Conservation (phyloP, 2,888 invertebrate species). For the Eudemis profundana region DNA sequence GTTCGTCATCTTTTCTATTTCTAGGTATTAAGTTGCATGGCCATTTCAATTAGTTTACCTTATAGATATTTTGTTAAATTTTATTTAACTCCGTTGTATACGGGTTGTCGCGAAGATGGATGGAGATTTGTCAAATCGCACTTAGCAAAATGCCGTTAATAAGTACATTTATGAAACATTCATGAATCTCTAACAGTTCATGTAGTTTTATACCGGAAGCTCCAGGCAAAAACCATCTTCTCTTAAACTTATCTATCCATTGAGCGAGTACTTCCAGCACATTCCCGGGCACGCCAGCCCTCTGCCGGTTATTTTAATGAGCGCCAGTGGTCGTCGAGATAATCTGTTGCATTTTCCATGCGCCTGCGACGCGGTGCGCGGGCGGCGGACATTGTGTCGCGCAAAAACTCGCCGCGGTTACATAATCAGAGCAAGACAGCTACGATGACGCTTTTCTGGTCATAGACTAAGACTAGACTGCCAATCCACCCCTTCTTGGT, state of each 20-base stretch:
- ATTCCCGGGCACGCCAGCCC: constrained; percentile 29
- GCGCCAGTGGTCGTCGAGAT: constrained; percentile 52
- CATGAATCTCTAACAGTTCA: too few relatives aligned
- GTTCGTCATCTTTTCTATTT: too few relatives aligned
- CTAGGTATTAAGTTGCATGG: too few relatives aligned
- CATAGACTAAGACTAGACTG: too few relatives aligned
- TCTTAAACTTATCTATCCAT: constrained; percentile 32
- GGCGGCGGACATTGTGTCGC: constrained; percentile 49
- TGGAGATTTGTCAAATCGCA: too few relatives aligned
- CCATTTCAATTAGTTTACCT: too few relatives aligned
- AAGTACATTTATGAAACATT: not conserved
- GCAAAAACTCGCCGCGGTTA: constrained; percentile 63
- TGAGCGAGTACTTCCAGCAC: constrained; percentile 24
- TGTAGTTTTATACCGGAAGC: constrained; percentile 25
- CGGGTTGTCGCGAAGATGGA: too few relatives aligned
- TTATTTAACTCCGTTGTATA: too few relatives aligned
- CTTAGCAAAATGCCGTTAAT: not conserved
- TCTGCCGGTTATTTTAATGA: constrained; percentile 42
- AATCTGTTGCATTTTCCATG: constrained; percentile 66
- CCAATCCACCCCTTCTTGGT: too few relatives aligned
- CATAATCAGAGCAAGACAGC: constrained; percentile 63
- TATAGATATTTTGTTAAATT: too few relatives aligned
- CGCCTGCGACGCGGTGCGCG: constrained; percentile 46
- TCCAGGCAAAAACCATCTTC: constrained; percentile 29
- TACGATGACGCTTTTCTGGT: constrained; percentile 37